phyloP scores from a whole-genome alignment of 2,888 invertebrate genomes.

The Lissocephala sabroskyi region DNA sequence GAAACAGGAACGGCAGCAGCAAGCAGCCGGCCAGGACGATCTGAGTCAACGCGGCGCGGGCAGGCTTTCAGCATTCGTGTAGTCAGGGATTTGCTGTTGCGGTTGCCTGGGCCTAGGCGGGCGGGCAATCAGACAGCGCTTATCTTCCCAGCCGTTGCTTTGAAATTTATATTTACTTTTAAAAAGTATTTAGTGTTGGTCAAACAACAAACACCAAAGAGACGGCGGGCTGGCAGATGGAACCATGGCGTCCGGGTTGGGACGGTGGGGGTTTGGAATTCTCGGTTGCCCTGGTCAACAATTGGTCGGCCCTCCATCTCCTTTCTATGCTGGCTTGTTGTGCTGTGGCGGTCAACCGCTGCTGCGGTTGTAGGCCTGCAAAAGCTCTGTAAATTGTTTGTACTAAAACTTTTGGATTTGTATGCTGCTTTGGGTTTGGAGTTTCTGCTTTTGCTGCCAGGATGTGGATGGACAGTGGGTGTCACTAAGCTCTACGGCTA shows the following conservation, averaged over 20 bases:
- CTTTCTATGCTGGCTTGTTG: neutral
- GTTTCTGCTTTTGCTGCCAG: neutral
- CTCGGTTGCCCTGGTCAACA: no score
- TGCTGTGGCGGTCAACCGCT: neutral
- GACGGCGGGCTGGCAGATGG: constrained; percentile 7
- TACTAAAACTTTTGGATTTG: constrained; percentile 1
- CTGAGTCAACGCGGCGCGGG: constrained; percentile 7
- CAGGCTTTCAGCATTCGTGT: constrained; percentile 35
- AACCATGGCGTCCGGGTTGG: no score
- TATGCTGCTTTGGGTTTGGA: neutral
- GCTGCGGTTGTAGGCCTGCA: neutral
- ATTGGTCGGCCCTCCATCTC: no score
- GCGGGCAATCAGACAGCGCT: constrained; percentile 28
- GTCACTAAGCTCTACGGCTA: neutral
- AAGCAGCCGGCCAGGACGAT: neutral
- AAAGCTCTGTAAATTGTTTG: neutral
- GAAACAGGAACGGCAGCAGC: neutral
- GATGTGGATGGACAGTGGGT: neutral
- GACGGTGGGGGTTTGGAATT: no score
- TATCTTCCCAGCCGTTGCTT: constrained; percentile 40
- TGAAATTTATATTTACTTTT: constrained; percentile 47
- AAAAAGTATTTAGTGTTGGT: constrained; percentile 41
- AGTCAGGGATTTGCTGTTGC: constrained; percentile 26
- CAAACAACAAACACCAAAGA: constrained; percentile 19
- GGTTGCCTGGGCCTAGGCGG: constrained; percentile 4